Percentiles rank a stretch among this genome's conserved stretches.
phyloP scores from a whole-genome alignment of 2,888 invertebrate species.

The Lithodes maja region DNA sequence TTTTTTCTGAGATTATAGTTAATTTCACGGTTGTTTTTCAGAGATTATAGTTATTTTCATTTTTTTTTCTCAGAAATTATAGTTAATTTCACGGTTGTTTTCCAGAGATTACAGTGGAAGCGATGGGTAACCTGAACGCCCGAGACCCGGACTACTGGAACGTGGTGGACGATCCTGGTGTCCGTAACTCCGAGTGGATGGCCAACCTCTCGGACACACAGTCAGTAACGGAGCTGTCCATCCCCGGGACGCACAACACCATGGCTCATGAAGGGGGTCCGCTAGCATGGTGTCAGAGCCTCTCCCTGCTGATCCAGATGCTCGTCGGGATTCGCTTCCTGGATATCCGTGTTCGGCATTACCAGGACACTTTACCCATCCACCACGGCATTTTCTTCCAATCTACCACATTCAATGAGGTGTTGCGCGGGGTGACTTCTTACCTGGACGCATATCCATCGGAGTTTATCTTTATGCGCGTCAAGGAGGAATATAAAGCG shows the following conservation, averaged over 20 bases:
- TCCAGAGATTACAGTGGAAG: neutral
- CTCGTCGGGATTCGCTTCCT: neutral
- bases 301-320: neutral
- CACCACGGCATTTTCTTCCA: neutral
- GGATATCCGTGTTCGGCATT: neutral
- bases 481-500: neutral
- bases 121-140: neutral
- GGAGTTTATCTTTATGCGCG: neutral
- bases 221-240: neutral
- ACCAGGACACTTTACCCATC: neutral
- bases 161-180: neutral
- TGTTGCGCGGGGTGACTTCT: neutral
- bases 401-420: neutral
- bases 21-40: too few relatives aligned
- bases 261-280: neutral
- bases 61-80: too few relatives aligned
- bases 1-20: too few relatives aligned
- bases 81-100: too few relatives aligned
- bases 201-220: neutral
- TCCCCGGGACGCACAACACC: neutral
- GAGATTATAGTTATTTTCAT: too few relatives aligned
- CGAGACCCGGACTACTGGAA: neutral
- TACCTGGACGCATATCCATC: neutral
- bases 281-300: neutral
- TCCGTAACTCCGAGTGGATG: neutral